Base-by-base conservation (phyloP, 1,140 invertebrate species). In the Drosophila ambigua region DNA sequence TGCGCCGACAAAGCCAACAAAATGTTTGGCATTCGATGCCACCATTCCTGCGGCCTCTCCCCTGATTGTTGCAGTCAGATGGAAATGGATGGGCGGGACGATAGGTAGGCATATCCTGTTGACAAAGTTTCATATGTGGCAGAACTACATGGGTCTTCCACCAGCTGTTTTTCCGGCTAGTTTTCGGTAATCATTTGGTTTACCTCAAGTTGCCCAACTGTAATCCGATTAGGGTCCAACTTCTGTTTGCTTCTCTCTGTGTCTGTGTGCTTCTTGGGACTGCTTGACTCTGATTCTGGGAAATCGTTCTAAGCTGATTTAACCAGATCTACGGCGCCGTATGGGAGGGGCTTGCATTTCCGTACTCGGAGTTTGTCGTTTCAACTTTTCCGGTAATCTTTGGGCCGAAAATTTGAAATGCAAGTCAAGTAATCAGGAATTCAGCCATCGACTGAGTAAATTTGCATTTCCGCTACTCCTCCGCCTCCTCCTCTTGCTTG, bases 351-450 rank as follows among this genome's bases (percentile, higher is more conserved):
- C 48, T 48, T 69, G 66, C 66, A 69, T 67, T 55, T 67, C 46
- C 66, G 24, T 68, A 26, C 49, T 50, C 41, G 63, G 55, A 69
- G 49, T 55, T 68, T 48, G 54, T 39, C 49, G 7, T 50, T 16
- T 24, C 5, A 69, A 69, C 51, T 69, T 69, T 53, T 31, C 15
- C 24, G 20, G n/a, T 69, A 69, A 69, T 68, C 66, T 39, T 31
- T 16, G 50, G 3, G 5, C 7, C 2, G 5, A 9, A 55, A 55
- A 69, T 69, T 69, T 69, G 20, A 50, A 68, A 69, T 69, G 67
- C 67, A 69, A 69, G 67, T 69, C 65, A 58, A 69, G 67, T 69
- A 69, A 69, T 69, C 65, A 69, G 26, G 24, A 58, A 69, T 69
- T 69, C 67, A 49, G 39, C 45, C 64, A 26, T n/a, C n/a, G 15